phyloP scores from a whole-genome alignment of 2,113 vertebrate genomes.

The Thymallus thymallus region DNA sequence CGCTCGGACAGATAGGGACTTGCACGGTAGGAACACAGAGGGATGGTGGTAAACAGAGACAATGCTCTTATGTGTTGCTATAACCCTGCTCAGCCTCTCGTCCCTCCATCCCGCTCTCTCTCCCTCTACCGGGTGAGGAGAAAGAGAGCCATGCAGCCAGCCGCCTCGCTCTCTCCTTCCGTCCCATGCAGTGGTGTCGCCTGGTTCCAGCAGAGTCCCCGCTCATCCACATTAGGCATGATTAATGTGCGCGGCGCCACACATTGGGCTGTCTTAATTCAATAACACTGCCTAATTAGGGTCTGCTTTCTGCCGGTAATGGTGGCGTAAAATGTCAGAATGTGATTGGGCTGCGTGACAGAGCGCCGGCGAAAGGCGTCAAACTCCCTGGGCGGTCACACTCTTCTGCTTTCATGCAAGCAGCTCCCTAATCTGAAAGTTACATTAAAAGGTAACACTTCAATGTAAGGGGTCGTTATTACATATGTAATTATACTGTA shows the following conservation, averaged over 20 bases:
- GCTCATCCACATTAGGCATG: conserved; percentile 73
- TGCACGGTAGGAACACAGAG: conserved; percentile 44
- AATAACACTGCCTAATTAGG: conserved; percentile 86
- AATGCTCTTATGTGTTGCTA: conserved; percentile 33
- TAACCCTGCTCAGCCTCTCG: conserved; percentile 43
- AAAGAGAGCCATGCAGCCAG: conserved; percentile 5
- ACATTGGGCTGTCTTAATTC: conserved; percentile 83
- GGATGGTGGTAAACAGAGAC: conserved; percentile 27
- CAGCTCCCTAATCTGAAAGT: conserved; percentile 64
- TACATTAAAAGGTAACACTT: conserved; percentile 70
- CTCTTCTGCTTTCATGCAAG: conserved; percentile 52
- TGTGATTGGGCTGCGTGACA: conserved; percentile 45
- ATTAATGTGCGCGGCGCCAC: conserved; percentile 77
- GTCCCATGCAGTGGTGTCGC: not conserved
- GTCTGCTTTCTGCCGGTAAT: conserved; percentile 80
- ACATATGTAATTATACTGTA: no score
- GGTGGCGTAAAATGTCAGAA: conserved; percentile 61
- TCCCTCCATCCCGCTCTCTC: not conserved
- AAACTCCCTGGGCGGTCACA: conserved; percentile 55
- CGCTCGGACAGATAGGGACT: conserved; percentile 28
- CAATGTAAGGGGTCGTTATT: no score
- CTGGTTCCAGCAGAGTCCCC: conserved; percentile 5
- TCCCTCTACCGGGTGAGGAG: conserved; percentile 9
- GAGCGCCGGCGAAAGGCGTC: conserved; percentile 47
- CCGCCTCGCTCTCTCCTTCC: not conserved